Evolutionary conservation across 2,797 vertebrate species (phyloP).

Genomic region (Darevskia nairensis): DNA sequence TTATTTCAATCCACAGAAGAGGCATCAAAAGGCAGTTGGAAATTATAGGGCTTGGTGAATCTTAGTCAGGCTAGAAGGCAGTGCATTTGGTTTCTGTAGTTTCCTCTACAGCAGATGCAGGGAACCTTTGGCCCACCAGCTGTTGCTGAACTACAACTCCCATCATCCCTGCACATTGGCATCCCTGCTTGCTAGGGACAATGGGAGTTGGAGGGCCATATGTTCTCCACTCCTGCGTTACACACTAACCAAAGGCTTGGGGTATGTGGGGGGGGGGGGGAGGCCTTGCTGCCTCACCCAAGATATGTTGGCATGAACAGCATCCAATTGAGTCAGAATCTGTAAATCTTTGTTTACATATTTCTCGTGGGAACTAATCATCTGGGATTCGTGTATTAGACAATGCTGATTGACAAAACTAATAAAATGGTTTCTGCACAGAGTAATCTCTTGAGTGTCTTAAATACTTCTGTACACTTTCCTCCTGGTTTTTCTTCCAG

Average conservation of each 20-base stretch:
- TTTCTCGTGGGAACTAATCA: constrained; percentile 41
- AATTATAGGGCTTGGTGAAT: too few species aligned
- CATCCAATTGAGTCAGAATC: constrained; percentile 14
- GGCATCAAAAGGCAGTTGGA: neutral
- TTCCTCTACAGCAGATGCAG: neutral
- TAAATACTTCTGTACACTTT: neutral
- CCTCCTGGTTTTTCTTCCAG: neutral
- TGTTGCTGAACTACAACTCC: too few species aligned
- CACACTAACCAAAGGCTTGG: neutral
- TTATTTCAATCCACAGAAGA: neutral
- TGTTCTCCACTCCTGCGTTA: too few species aligned
- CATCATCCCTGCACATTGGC: too few species aligned
- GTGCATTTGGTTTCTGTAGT: neutral
- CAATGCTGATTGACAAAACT: constrained; percentile 39
- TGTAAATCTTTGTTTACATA: constrained; percentile 21
- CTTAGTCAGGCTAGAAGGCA: neutral
- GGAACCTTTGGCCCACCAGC: too few species aligned
- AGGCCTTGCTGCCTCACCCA: constrained; percentile 1
- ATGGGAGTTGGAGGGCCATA: too few species aligned
- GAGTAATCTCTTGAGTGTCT: neutral
- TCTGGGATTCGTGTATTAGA: constrained; percentile 32
- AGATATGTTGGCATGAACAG: constrained; percentile 31
- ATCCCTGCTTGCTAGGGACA: too few species aligned
- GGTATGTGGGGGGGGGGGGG: neutral
- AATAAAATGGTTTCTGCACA: constrained; percentile 27